phyloP scores from a whole-genome alignment of 35 echinoderm and acorn worm species.

The Anneissia japonica region DNA sequence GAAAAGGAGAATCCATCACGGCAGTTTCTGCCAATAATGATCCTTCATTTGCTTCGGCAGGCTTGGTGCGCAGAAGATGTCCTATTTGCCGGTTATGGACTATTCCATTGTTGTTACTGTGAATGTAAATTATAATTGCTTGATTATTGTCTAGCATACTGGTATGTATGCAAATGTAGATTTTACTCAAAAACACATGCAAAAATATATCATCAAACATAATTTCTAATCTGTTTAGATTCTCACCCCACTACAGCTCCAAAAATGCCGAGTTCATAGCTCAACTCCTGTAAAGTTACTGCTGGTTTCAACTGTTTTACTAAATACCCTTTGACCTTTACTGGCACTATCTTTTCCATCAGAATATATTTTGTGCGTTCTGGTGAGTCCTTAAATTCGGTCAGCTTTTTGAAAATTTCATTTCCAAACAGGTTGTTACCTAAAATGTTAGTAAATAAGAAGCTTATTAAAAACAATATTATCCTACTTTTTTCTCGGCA shows the following conservation, averaged over 20 bases:
- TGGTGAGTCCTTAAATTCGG: constrained; percentile 31
- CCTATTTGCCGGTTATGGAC: background rate
- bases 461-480: no score
- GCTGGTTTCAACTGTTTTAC: background rate
- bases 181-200: no score
- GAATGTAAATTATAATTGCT: no score
- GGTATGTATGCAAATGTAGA: no score
- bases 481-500: no score
- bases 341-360: constrained; percentile 68
- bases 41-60: background rate
- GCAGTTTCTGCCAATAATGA: background rate
- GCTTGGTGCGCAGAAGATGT: background rate
- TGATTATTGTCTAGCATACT: no score
- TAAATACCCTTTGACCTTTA: constrained; percentile 38
- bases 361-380: constrained; percentile 61
- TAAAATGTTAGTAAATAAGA: constrained; percentile 2
- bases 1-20: background rate
- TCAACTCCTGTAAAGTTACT: background rate
- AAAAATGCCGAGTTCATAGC: background rate
- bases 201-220: no score
- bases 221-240: no score
- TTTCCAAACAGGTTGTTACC: constrained; percentile 79
- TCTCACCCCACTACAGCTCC: background rate
- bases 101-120: background rate
- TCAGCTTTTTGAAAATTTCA: constrained; percentile 35